phyloP scores from a whole-genome alignment of 2,113 vertebrate genomes.

The Ramphastos sulfuratus region DNA sequence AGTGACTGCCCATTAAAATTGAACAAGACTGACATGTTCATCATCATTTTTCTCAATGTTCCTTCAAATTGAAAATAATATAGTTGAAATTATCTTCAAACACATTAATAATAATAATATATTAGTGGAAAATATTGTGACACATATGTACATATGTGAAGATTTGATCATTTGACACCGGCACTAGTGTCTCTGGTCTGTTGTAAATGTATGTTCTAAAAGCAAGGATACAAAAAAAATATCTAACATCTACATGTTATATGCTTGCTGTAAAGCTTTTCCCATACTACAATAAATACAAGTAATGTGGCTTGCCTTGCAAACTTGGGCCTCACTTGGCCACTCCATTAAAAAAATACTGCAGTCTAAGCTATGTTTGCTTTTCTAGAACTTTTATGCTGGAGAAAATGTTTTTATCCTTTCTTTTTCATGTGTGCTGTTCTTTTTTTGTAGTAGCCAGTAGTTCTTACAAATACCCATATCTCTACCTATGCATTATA shows the following conservation, averaged over 20 bases:
- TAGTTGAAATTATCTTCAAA: background rate
- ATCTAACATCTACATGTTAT: rapidly evolving
- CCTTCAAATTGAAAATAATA: background rate
- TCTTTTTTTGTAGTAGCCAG: background rate
- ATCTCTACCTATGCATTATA: background rate
- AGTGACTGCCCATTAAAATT: background rate
- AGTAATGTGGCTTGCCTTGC: rapidly evolving
- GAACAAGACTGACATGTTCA: background rate
- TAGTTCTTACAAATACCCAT: background rate
- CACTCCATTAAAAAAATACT: background rate
- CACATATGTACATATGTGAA: background rate
- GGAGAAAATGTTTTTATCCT: background rate
- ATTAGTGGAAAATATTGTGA: rapidly evolving
- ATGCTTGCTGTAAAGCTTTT: background rate
- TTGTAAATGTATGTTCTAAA: background rate
- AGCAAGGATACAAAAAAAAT: background rate
- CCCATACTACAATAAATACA: background rate
- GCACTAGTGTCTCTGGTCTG: background rate
- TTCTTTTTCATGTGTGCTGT: background rate
- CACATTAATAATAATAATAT: background rate
- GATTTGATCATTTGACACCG: background rate
- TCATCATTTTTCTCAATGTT: background rate
- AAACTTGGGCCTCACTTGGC: background rate
- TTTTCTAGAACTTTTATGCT: background rate
- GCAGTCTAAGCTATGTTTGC: background rate